phyloP scores from a whole-genome alignment of 2,888 invertebrate genomes.

The Tribolium freemani region DNA sequence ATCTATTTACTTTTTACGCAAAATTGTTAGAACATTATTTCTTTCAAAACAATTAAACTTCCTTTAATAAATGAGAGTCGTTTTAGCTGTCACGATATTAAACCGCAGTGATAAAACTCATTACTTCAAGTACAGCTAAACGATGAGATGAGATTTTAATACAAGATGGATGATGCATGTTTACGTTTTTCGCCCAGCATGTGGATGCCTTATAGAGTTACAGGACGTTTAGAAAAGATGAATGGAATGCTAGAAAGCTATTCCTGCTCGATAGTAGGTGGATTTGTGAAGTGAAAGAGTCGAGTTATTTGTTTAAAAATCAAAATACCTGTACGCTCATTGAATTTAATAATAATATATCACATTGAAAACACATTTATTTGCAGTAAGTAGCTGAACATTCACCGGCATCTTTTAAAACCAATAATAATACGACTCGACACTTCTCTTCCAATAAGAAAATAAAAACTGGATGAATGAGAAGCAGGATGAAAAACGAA shows the following conservation, averaged over 20 bases:
- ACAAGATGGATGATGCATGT: conserved; percentile 35
- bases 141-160: conserved; percentile 19
- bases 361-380: conserved; percentile 4
- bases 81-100: not conserved
- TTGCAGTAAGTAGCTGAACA: not conserved
- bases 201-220: conserved; percentile 23
- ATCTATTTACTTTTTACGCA: too few relatives aligned
- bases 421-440: conserved; percentile 23
- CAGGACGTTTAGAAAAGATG: conserved; percentile 46
- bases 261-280: conserved; percentile 60
- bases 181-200: conserved; percentile 38
- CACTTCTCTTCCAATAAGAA: conserved; percentile 8
- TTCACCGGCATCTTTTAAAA: conserved; percentile 8
- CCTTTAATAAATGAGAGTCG: not conserved
- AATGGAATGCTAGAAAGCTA: conserved; percentile 62
- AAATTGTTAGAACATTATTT: not conserved
- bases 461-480: conserved; percentile 32
- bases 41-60: not conserved
- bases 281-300: conserved; percentile 58
- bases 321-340: conserved; percentile 11
- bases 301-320: conserved; percentile 49
- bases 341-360: conserved; percentile 24
- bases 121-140: conserved; percentile 11
- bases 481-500: conserved; percentile 37
- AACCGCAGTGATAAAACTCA: not conserved